phyloP scores from a whole-genome alignment of 2,888 invertebrate genomes.

The Auanema freiburgensis region DNA sequence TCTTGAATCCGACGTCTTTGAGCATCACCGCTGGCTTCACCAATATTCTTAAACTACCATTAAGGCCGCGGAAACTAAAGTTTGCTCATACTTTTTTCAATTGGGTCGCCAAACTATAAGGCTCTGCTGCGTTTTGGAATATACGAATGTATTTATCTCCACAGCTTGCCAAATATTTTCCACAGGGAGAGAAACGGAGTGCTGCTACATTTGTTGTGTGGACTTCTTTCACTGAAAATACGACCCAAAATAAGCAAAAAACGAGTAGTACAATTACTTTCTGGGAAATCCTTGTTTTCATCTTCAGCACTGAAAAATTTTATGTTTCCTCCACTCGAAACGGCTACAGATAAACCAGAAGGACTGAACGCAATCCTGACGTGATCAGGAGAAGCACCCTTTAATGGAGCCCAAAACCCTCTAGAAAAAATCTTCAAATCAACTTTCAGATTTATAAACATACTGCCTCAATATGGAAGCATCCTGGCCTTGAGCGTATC shows the following conservation, averaged over 20 bases:
- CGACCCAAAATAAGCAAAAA: neutral
- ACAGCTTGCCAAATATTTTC: slow-evolving; percentile 70
- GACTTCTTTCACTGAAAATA: slow-evolving; percentile 71
- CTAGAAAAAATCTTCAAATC: slow-evolving; percentile 62
- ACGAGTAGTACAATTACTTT: slow-evolving; percentile 19
- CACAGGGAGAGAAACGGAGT: slow-evolving; percentile 77
- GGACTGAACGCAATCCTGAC: slow-evolving; percentile 74
- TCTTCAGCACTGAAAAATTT: slow-evolving; percentile 71
- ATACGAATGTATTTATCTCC: slow-evolving; percentile 71
- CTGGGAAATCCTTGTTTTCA: slow-evolving; percentile 70
- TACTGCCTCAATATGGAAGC: slow-evolving; percentile 20
- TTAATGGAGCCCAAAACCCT: slow-evolving; percentile 69
- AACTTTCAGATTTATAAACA: neutral
- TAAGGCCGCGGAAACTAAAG: no score
- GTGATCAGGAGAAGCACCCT: slow-evolving; percentile 28
- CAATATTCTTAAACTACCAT: slow-evolving; percentile 21
- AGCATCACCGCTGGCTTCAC: slow-evolving; percentile 29
- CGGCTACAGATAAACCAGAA: slow-evolving; percentile 73
- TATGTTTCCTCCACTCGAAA: slow-evolving; percentile 73
- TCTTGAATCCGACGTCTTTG: slow-evolving; percentile 30
- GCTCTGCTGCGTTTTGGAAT: slow-evolving; percentile 77
- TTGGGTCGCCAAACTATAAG: slow-evolving; percentile 26
- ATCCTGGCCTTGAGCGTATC: slow-evolving; percentile 44
- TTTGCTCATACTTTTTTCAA: slow-evolving; percentile 10
- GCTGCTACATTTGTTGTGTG: slow-evolving; percentile 73